Conservation (phyloP, 2,888 invertebrate genomes). For the Clistopyga incitator region DNA sequence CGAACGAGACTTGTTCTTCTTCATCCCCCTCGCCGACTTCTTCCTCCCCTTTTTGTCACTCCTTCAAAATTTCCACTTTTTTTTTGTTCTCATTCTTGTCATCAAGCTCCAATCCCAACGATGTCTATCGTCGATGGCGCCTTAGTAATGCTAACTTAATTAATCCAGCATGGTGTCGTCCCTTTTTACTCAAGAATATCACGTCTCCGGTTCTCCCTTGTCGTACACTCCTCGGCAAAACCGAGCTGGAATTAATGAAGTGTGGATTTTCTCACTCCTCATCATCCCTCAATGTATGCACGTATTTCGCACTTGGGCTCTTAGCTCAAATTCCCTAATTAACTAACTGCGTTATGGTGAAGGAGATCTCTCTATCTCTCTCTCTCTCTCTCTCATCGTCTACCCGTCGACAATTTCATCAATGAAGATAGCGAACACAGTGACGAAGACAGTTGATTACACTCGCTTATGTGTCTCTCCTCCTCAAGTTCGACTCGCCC, state of each 20-base stretch:
- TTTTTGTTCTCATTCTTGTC: conserved; percentile 34
- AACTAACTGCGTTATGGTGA: neutral
- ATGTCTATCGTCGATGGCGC: conserved; percentile 41
- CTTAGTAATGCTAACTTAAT: conserved; percentile 47
- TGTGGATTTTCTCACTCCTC: conserved; percentile 34
- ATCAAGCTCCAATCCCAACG: conserved; percentile 49
- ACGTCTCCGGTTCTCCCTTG: neutral
- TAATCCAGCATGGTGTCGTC: conserved; percentile 26
- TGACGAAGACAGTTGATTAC: neutral
- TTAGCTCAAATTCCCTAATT: neutral
- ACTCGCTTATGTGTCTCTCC: neutral
- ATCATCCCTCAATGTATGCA: no score
- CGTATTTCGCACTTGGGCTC: neutral
- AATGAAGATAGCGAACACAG: neutral
- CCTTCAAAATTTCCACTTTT: neutral
- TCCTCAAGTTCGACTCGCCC: neutral
- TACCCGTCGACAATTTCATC: neutral
- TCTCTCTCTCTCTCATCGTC: no score
- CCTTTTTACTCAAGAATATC: conserved; percentile 11
- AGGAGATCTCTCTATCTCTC: no score
- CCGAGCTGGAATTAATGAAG: conserved; percentile 46
- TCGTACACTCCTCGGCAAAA: conserved; percentile 12
- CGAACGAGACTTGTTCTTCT: conserved; percentile 39
- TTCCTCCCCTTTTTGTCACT: neutral
- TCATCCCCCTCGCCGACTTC: conserved; percentile 22